A percentile compares a stretch with the other conserved stretches of the same genome.
These are phyloP conservation scores for Corvus cornix DNA, from an alignment of 2,113 vertebrate genomes.

Conservation along the genomic window DNA sequence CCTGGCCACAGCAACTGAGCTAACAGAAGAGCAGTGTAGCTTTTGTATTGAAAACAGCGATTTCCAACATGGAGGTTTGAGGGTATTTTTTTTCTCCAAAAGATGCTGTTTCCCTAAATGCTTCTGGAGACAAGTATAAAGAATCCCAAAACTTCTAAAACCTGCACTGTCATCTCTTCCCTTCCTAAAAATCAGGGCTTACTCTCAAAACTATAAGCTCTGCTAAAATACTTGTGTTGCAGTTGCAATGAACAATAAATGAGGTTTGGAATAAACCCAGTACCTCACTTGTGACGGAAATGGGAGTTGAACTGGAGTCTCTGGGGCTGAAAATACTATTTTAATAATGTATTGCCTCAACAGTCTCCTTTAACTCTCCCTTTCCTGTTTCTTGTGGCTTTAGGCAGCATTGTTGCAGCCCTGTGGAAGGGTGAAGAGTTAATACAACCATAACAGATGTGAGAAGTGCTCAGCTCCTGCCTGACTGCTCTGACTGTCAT, in stretches of 20 bases:
- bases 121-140: not conserved
- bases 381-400: not conserved
- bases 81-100: not conserved
- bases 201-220: not conserved
- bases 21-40: not conserved
- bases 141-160: not conserved
- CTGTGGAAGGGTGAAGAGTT: not conserved
- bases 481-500: not conserved
- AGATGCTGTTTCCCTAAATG: not conserved
- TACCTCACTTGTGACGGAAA: conserved; percentile 13
- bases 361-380: not conserved
- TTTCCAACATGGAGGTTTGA: not conserved
- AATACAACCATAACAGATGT: not conserved
- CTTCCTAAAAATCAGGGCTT: not conserved
- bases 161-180: not conserved
- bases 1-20: not conserved
- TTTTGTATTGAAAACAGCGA: not conserved
- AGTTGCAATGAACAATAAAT: not conserved
- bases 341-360: conserved; percentile 28
- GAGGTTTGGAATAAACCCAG: conserved; percentile 23
- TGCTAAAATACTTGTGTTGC: not conserved
- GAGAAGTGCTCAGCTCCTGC: not conserved
- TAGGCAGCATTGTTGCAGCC: not conserved
- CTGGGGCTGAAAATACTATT: not conserved
- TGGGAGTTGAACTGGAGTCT: not conserved